These are phyloP conservation scores for Lissonota sp. DNA, from an alignment of 2,888 invertebrate genomes.

Conservation along the genomic window DNA sequence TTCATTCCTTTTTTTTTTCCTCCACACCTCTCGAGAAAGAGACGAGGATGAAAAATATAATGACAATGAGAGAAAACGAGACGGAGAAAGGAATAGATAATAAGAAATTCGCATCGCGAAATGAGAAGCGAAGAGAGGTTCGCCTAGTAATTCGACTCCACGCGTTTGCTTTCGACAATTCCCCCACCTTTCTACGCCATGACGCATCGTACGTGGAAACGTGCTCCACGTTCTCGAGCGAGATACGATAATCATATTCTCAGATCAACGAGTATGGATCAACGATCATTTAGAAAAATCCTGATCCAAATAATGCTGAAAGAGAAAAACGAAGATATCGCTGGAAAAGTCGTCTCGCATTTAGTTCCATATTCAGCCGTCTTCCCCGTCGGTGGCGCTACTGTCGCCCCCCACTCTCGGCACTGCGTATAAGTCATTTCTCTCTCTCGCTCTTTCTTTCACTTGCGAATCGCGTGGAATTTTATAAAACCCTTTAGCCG, in stretches of 20 bases:
- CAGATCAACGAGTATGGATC: not conserved
- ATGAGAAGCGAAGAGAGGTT: conserved; percentile 7
- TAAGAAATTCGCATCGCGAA: conserved; percentile 24
- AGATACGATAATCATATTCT: not conserved
- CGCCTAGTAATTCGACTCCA: conserved; percentile 2
- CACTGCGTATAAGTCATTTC: not conserved
- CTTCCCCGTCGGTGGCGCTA: too few relatives aligned
- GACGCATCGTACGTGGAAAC: not conserved
- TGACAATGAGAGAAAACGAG: not conserved
- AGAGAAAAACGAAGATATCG: too few relatives aligned
- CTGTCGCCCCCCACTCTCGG: not conserved
- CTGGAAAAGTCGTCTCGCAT: too few relatives aligned
- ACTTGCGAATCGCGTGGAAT: conserved; percentile 25
- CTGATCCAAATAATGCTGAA: too few relatives aligned
- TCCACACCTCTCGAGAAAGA: conserved; percentile 17
- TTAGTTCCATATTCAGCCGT: too few relatives aligned
- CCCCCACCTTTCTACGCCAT: not conserved
- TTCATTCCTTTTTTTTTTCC: not conserved
- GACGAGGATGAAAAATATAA: conserved; percentile 11
- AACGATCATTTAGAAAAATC: not conserved
- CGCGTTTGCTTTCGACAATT: not conserved
- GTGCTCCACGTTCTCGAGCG: not conserved
- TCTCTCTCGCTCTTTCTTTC: conserved; percentile 14
- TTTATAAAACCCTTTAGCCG: conserved; percentile 21
- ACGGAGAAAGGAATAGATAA: not conserved